Evolutionary conservation across 1,140 invertebrate species (phyloP).

Genomic region (Dendroctonus ponderosae): DNA sequence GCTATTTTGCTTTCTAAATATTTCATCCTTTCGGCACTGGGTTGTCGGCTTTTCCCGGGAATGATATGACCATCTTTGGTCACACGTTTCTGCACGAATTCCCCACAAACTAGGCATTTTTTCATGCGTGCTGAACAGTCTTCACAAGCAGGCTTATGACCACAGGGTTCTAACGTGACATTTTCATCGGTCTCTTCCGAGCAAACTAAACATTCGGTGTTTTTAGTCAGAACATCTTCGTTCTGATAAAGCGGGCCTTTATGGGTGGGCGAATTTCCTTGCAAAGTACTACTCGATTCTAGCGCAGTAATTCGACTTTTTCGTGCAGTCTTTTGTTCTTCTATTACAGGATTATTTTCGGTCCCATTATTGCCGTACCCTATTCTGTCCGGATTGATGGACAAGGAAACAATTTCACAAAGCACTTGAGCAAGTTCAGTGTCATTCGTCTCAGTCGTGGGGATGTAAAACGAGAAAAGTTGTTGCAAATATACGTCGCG

Average conservation of each 20-base stretch:
- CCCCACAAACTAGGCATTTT: constrained; percentile 73
- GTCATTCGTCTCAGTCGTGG: too few species aligned
- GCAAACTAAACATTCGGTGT: constrained; percentile 71
- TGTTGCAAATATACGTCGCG: constrained; percentile 39
- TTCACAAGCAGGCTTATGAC: constrained; percentile 71
- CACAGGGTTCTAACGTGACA: constrained; percentile 72
- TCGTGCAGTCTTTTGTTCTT: constrained; percentile 33
- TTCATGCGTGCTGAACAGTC: constrained; percentile 79
- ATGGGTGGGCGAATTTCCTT: constrained; percentile 46
- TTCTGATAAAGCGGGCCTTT: constrained; percentile 45
- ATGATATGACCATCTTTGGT: constrained; percentile 55
- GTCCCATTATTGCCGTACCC: constrained; percentile 18
- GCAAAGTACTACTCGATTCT: constrained; percentile 42
- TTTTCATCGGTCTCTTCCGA: constrained; percentile 63
- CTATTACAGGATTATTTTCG: constrained; percentile 36
- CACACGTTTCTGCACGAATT: constrained; percentile 58
- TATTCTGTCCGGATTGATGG: too few species aligned
- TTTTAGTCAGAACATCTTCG: constrained; percentile 43
- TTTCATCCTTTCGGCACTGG: constrained; percentile 64
- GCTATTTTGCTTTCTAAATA: constrained; percentile 83
- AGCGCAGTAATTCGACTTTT: constrained; percentile 35
- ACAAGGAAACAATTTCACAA: too few species aligned
- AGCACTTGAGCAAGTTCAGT: too few species aligned
- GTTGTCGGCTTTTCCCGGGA: constrained; percentile 56
- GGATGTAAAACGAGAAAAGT: neutral